phyloP scores from a whole-genome alignment of 2,797 vertebrate genomes.

The Enteromius radiatus region DNA sequence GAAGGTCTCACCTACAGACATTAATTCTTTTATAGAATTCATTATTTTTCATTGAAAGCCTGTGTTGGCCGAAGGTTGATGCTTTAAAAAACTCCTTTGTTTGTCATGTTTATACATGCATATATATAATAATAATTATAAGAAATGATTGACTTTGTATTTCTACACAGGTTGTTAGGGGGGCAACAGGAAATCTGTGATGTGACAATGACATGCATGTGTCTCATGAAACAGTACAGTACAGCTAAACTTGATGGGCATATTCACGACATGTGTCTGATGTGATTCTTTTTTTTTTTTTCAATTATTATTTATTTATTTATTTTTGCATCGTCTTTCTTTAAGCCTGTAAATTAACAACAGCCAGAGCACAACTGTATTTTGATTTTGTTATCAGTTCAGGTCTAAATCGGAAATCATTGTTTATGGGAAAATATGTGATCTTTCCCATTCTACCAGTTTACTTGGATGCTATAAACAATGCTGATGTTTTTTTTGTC shows the following conservation, averaged over 20 bases:
- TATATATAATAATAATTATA: background rate
- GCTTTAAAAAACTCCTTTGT: background rate
- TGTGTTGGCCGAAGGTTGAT: background rate
- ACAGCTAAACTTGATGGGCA: background rate
- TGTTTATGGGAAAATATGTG: too few species aligned
- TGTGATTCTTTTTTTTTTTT: background rate
- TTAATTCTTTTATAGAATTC: background rate
- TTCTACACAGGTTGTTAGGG: background rate
- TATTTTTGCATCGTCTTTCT: background rate
- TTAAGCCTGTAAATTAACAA: background rate
- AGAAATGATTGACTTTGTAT: background rate
- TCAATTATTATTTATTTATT: background rate
- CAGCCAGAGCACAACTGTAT: background rate
- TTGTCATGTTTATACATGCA: background rate
- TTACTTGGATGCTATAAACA: too few species aligned
- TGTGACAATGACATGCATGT: background rate
- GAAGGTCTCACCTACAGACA: background rate
- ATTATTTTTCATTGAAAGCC: background rate
- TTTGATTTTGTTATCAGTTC: background rate
- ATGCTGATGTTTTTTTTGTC: too few species aligned
- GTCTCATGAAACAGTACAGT: background rate
- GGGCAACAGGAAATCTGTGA: conserved; percentile 23
- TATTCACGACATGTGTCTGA: background rate
- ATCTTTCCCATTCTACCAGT: too few species aligned
- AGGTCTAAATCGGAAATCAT: too few species aligned